These are phyloP conservation scores for Tinamus guttatus DNA, from an alignment of 2,113 vertebrate genomes.

Conservation along the genomic window DNA sequence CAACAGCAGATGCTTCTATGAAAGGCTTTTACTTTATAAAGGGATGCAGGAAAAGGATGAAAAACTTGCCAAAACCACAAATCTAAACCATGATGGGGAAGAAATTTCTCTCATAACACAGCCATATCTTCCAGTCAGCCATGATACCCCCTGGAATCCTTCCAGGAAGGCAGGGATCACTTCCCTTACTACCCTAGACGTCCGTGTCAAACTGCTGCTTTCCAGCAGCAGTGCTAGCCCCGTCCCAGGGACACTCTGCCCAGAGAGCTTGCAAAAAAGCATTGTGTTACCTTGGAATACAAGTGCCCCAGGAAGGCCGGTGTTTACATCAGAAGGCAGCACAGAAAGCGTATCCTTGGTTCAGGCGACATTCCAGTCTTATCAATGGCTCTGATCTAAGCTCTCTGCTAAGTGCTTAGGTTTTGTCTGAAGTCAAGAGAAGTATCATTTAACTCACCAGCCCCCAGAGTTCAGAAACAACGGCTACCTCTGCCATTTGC, in stretches of 20 bases:
- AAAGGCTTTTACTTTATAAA: not conserved
- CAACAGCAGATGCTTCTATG: not conserved
- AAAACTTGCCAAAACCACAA: not conserved
- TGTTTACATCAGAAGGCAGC: not conserved
- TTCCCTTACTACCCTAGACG: not conserved
- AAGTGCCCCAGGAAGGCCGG: not conserved
- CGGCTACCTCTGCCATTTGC: rapidly evolving
- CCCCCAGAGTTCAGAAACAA: not conserved
- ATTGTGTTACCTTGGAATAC: not conserved
- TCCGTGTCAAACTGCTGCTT: not conserved
- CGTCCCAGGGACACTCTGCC: not conserved
- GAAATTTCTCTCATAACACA: not conserved
- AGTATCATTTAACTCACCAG: conserved; percentile 4
- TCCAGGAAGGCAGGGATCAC: not conserved
- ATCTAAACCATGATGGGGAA: not conserved
- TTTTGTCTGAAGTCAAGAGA: not conserved
- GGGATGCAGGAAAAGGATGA: not conserved
- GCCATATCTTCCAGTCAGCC: not conserved
- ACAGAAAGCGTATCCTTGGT: not conserved
- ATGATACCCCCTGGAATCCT: not conserved
- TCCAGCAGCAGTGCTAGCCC: not conserved
- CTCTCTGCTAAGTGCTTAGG: not conserved
- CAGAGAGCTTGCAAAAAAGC: not conserved
- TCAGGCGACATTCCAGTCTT: conserved; percentile 22
- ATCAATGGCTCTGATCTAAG: conserved; percentile 47